Percentiles rank a stretch among this genome's conserved stretches.
phyloP scores from a whole-genome alignment of 2,888 invertebrate genomes.

The Mesorhabditis spiculigera region DNA sequence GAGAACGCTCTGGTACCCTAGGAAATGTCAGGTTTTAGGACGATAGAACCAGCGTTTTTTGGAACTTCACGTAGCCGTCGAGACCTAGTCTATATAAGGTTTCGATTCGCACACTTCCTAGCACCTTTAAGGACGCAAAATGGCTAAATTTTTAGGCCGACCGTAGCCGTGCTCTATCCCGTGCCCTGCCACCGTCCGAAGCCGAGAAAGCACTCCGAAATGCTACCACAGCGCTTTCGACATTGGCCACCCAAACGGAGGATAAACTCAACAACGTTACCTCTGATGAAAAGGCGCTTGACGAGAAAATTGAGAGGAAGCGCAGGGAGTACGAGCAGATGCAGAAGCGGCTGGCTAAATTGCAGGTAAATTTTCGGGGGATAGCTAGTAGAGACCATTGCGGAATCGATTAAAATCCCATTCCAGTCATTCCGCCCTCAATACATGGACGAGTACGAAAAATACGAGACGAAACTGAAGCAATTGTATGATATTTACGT shows the following conservation, averaged over 20 bases:
- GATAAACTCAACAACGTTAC: constrained; percentile 75
- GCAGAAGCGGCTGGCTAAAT: constrained; percentile 83
- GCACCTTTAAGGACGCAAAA: too few relatives aligned
- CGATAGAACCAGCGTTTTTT: too few relatives aligned
- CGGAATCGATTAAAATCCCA: constrained; percentile 6
- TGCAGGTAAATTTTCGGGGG: constrained; percentile 70
- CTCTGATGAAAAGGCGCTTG: constrained; percentile 81
- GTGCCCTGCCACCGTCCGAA: constrained; percentile 60
- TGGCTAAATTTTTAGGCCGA: not conserved
- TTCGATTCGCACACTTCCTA: too few relatives aligned
- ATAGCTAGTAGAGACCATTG: constrained; percentile 5
- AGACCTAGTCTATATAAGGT: too few relatives aligned
- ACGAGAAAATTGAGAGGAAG: constrained; percentile 85
- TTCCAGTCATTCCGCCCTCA: constrained; percentile 71
- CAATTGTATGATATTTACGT: constrained; percentile 73
- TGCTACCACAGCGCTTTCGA: constrained; percentile 68
- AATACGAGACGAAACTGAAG: constrained; percentile 79
- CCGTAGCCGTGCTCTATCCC: not conserved
- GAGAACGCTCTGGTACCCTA: too few relatives aligned
- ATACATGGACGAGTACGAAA: constrained; percentile 90
- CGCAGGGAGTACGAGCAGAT: constrained; percentile 84
- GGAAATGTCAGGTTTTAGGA: too few relatives aligned
- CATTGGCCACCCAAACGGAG: constrained; percentile 58
- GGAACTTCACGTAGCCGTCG: too few relatives aligned
- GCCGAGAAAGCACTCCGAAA: constrained; percentile 77